Conservation (phyloP, 2,113 vertebrate species). For the Strix aluco region DNA sequence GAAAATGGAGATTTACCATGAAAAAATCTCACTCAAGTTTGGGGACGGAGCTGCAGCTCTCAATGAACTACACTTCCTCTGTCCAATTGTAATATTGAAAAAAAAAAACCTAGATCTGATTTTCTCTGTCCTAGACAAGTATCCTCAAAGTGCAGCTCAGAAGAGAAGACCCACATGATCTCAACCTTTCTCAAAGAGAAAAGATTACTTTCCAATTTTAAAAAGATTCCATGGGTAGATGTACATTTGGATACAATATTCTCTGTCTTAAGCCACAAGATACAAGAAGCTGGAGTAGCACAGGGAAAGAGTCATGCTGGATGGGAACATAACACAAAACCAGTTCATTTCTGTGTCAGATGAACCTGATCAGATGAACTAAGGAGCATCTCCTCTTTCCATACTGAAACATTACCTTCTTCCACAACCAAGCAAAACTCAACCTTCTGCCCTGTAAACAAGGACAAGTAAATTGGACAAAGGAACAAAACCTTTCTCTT, state of each 20-base stretch:
- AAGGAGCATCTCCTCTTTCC: neutral
- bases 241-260: neutral
- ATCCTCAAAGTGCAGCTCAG: neutral
- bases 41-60: neutral
- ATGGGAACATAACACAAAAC: neutral
- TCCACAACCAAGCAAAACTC: neutral
- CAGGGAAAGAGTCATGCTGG: neutral
- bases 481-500: neutral
- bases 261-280: neutral
- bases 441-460: neutral
- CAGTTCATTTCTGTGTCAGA: neutral
- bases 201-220: neutral
- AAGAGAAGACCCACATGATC: neutral
- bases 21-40: neutral
- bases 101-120: neutral
- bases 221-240: neutral
- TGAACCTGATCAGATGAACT: neutral
- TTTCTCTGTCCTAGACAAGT: neutral
- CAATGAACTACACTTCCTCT: neutral
- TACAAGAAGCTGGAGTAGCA: neutral
- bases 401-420: neutral
- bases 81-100: neutral
- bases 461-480: neutral
- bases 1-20: neutral
- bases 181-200: neutral